Conservation (phyloP, 1,140 invertebrate genomes). For the Drosophila equinoxialis region DNA sequence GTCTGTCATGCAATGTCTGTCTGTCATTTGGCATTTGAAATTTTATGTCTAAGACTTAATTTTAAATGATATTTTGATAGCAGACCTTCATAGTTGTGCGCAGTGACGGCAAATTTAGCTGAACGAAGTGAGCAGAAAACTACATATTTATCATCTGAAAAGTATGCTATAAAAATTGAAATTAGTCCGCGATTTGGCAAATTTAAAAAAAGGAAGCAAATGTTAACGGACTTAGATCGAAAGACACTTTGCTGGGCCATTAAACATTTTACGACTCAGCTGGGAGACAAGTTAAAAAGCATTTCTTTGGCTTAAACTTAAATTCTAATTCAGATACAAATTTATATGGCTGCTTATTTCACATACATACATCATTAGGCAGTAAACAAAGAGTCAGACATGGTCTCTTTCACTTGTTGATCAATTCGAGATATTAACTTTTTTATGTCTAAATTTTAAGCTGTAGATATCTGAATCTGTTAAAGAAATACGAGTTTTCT, state of each 20-base stretch:
- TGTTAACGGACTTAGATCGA: neutral
- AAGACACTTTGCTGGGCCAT: conserved; percentile 21
- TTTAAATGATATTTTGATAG: conserved; percentile 55
- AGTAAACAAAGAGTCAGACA: too few species aligned
- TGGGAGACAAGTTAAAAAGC: neutral
- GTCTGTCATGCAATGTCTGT: conserved; percentile 45
- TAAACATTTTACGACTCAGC: conserved; percentile 33
- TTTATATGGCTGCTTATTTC: neutral
- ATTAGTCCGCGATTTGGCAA: neutral
- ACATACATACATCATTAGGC: neutral
- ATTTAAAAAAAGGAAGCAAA: neutral
- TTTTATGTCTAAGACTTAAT: conserved; percentile 56
- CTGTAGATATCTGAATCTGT: too few species aligned
- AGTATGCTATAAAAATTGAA: conserved; percentile 32
- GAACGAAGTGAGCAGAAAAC: neutral
- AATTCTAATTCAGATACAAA: neutral
- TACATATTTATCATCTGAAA: conserved; percentile 25
- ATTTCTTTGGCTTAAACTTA: neutral
- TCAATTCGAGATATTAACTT: too few species aligned
- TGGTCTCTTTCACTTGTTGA: too few species aligned
- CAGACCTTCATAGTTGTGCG: conserved; percentile 21
- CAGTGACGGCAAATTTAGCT: too few species aligned
- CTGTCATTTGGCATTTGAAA: conserved; percentile 68
- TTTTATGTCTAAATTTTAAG: too few species aligned
- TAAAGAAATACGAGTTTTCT: too few species aligned